A percentile compares a stretch with the other conserved stretches of the same genome.
phyloP scores from a whole-genome alignment of 1,140 invertebrate species.

The Bombus consobrinus region DNA sequence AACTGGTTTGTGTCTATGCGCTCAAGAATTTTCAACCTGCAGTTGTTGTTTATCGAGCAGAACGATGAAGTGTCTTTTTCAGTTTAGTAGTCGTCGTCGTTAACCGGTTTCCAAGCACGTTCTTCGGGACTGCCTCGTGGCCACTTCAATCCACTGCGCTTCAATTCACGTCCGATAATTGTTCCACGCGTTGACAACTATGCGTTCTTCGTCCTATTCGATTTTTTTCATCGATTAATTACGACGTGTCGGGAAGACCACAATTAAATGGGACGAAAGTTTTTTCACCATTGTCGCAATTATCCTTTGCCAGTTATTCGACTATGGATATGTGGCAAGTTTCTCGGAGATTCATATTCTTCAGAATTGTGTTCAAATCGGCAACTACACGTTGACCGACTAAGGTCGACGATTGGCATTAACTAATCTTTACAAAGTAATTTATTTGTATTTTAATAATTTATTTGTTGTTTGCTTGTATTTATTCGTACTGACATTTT shows the following conservation, averaged over 20 bases:
- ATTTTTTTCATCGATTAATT: conserved; percentile 32
- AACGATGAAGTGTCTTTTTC: conserved; percentile 34
- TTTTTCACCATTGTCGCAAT: background rate
- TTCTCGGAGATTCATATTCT: background rate
- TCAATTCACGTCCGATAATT: conserved; percentile 51
- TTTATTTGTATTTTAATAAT: no score
- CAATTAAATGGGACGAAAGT: conserved; percentile 12
- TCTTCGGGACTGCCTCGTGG: conserved; percentile 2
- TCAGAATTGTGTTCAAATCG: background rate
- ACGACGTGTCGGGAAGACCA: background rate
- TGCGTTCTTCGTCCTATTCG: conserved; percentile 14
- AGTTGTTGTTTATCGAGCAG: conserved; percentile 26
- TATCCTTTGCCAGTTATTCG: background rate
- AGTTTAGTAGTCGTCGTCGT: conserved; percentile 36
- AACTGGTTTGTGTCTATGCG: no score
- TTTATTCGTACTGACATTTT: no score
- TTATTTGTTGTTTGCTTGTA: no score
- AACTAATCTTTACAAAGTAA: background rate
- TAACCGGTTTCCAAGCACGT: conserved; percentile 36
- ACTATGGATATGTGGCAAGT: no score
- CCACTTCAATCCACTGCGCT: conserved; percentile 6
- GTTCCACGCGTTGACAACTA: conserved; percentile 20
- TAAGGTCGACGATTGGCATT: background rate
- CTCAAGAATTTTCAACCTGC: background rate
- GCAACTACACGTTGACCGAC: background rate